Evolutionary conservation across 2,888 invertebrate genomes (phyloP), one percentile per base, ranked within the genome.

Genomic region (Cantharis nigra): DNA sequence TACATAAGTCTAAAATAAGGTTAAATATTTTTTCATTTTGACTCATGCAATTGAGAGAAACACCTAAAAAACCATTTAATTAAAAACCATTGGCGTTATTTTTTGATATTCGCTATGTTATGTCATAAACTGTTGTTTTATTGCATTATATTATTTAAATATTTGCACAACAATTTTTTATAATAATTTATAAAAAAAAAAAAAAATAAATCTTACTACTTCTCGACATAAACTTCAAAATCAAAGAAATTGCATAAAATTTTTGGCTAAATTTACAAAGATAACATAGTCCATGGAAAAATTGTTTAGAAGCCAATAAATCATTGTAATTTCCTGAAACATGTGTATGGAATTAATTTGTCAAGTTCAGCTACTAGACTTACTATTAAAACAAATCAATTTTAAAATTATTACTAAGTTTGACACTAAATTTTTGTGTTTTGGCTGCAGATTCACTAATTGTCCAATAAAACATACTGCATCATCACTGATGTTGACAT

Each of bases 381-480:
- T 79, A 83, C 83, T 81, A 70, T 81, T 82, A 70, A 79, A 76
- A 63, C 82, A 81, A 4, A 83, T 33, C 33, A 80, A 70, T 80
- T 82, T 83, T 20, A 83, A 75, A 9, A 83, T 69, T 9, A 80
- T 79, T 70, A 82, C 69, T 70, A 82, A 33, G 11, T 73, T 49
- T 13, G 14, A 23, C n/a, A 63, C 26, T 14, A 78, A 63, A 62
- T 64, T 72, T 63, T 78, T 78, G 63, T 78, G 64, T 30, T 70
- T 73, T 16, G 65, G 49, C 13, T 71, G 49, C 4, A 63, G 7
- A 5, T 69, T 64, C n/a, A 77, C 11, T 9, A 77, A 30, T 16
- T 74, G 67, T 9, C 77, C 74, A 63, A 74, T 63, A 13, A 77
- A 72, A 7, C 69, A 71, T 16, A 77, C 74, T 7, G 69, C 74